Percentiles rank a stretch among this genome's conserved stretches.
These are phyloP conservation scores for Acanthaster planci DNA, from an alignment of 35 echinoderm and acorn worm genomes.

Conservation along the genomic window DNA sequence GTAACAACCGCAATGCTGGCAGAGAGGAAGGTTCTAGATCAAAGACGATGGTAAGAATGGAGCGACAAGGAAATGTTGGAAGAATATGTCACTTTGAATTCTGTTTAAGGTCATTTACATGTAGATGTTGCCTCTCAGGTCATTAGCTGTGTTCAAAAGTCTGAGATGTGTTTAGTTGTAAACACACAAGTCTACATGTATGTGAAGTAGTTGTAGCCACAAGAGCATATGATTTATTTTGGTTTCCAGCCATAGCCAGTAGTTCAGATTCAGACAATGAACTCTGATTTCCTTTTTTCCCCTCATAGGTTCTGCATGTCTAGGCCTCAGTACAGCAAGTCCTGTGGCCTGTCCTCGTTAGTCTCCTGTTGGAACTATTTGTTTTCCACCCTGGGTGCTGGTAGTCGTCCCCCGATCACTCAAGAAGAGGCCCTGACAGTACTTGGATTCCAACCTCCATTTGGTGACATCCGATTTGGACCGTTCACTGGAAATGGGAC, in stretches of 20 bases:
- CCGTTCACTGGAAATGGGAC: conserved; percentile 84
- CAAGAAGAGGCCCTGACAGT: conserved; percentile 74
- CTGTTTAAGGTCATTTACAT: no score
- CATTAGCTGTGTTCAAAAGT: no score
- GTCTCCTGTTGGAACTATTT: conserved; percentile 85
- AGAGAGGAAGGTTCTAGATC: conserved; percentile 68
- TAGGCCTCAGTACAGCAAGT: conserved; percentile 81
- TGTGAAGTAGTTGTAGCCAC: no score
- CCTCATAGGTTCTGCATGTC: conserved; percentile 70
- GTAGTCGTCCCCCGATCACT: conserved; percentile 61
- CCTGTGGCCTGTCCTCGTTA: conserved; percentile 77
- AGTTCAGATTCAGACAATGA: neutral
- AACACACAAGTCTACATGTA: no score
- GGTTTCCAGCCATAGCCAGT: neutral
- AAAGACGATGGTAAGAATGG: conserved; percentile 54
- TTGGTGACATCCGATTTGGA: conserved; percentile 74
- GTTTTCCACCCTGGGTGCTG: conserved; percentile 64
- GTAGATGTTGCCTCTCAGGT: no score
- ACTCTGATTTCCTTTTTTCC: neutral
- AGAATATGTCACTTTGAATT: no score
- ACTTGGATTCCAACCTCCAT: conserved; percentile 78
- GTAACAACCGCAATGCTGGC: conserved; percentile 36
- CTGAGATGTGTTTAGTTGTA: no score
- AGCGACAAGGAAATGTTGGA: neutral
- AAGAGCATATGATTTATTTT: no score